These are phyloP conservation scores for Alces alces DNA, from an alignment of 2,113 vertebrate genomes.

Conservation along the genomic window DNA sequence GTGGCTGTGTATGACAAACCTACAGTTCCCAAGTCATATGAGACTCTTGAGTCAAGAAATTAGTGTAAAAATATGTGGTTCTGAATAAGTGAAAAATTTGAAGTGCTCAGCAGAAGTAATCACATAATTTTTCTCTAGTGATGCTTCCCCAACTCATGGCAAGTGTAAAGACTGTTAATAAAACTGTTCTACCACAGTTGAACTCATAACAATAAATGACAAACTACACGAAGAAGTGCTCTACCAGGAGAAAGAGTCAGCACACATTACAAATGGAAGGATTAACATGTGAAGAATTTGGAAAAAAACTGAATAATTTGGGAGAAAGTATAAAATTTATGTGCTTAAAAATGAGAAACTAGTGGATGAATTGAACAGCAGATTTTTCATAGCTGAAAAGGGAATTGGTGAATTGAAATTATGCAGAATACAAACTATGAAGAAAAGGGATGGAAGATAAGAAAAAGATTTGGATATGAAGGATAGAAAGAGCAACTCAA, in stretches of 20 bases:
- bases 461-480: background rate
- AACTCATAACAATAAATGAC: background rate
- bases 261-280: background rate
- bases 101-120: background rate
- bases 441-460: background rate
- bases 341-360: background rate
- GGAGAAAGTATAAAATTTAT: background rate
- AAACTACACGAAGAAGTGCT: background rate
- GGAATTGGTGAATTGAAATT: background rate
- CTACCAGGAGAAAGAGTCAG: background rate
- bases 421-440: background rate
- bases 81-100: background rate
- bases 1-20: background rate
- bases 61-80: background rate
- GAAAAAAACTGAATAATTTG: background rate
- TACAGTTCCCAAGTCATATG: background rate
- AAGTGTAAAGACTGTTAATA: background rate
- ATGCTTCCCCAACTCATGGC: background rate
- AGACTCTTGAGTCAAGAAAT: background rate
- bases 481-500: background rate
- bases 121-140: background rate
- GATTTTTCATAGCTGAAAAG: background rate
- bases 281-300: background rate
- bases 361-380: background rate
- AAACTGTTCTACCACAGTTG: background rate